A percentile compares a stretch with the other conserved stretches of the same genome.
Conservation (phyloP, 2,797 vertebrate species). For the Ctenosaura bakeri region DNA sequence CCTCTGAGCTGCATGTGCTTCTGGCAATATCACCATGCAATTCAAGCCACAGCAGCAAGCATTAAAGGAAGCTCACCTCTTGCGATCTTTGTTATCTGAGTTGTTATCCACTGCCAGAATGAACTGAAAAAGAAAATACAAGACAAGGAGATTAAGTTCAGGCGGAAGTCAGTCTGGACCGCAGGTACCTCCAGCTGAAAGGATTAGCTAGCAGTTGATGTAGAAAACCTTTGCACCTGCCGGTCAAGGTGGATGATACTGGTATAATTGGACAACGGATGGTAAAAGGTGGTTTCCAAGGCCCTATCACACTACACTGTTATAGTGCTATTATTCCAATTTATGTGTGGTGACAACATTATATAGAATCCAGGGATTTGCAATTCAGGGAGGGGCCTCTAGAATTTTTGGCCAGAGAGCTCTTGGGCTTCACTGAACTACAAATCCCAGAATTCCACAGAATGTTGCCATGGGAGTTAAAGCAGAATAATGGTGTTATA, state of each 20-base stretch:
- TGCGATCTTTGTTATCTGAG: slow-evolving; percentile 76
- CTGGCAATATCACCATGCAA: too few relatives aligned
- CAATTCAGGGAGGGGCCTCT: too few relatives aligned
- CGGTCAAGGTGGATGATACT: neutral
- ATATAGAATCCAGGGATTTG: too few relatives aligned
- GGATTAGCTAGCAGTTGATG: neutral
- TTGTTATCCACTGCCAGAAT: slow-evolving; percentile 80
- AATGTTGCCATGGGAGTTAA: too few relatives aligned
- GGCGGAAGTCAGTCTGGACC: neutral
- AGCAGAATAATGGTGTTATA: too few relatives aligned
- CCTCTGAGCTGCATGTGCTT: neutral
- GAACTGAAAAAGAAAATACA: slow-evolving; percentile 73
- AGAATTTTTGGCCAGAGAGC: too few relatives aligned
- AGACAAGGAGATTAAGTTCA: neutral
- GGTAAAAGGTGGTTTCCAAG: neutral
- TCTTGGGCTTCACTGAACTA: too few relatives aligned
- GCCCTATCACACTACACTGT: too few relatives aligned
- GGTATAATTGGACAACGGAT: neutral
- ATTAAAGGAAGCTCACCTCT: slow-evolving; percentile 78
- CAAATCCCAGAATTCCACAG: too few relatives aligned
- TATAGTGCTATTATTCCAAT: too few relatives aligned
- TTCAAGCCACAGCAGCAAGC: neutral
- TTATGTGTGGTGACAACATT: too few relatives aligned
- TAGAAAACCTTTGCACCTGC: neutral
- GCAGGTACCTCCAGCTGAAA: neutral